Percentiles rank a stretch among this genome's conserved stretches.
These are phyloP conservation scores for Salarias fasciatus DNA, from an alignment of 2,797 vertebrate species.

Conservation along the genomic window DNA sequence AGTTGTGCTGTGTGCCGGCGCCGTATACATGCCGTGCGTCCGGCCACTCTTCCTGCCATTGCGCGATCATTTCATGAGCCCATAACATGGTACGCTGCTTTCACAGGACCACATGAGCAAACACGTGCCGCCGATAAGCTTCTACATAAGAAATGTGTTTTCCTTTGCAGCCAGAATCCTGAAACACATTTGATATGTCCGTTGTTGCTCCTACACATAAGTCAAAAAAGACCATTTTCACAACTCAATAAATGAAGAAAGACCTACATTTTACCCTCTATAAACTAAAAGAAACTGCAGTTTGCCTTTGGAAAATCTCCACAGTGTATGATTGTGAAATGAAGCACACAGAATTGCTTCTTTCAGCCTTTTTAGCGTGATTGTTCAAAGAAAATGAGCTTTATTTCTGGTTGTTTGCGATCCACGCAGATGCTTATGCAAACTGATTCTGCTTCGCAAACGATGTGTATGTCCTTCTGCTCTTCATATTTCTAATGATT, in stretches of 20 bases:
- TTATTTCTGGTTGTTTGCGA: too few species aligned
- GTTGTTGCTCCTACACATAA: too few species aligned
- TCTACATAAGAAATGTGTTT: conserved; percentile 12
- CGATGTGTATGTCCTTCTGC: not conserved
- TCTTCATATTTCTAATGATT: not conserved
- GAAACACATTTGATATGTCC: too few species aligned
- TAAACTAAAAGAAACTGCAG: too few species aligned
- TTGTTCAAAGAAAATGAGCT: too few species aligned
- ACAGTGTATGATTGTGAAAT: not conserved
- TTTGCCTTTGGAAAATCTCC: too few species aligned
- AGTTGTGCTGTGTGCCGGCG: not conserved
- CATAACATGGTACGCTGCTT: conserved; percentile 1
- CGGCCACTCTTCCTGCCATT: not conserved
- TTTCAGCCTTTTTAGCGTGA: not conserved
- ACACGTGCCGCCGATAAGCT: conserved; percentile 12
- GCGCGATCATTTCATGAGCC: conserved; percentile 13
- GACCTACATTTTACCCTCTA: not conserved
- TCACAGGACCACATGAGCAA: conserved; percentile 3
- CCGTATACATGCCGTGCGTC: not conserved
- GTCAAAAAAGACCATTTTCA: too few species aligned
- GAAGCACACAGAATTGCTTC: too few species aligned
- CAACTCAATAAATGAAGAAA: not conserved
- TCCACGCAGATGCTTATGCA: too few species aligned
- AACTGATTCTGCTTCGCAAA: not conserved
- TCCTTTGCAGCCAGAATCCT: conserved; percentile 15